Conservation (phyloP, 2,888 invertebrate genomes). For the Chouioia cunea region DNA sequence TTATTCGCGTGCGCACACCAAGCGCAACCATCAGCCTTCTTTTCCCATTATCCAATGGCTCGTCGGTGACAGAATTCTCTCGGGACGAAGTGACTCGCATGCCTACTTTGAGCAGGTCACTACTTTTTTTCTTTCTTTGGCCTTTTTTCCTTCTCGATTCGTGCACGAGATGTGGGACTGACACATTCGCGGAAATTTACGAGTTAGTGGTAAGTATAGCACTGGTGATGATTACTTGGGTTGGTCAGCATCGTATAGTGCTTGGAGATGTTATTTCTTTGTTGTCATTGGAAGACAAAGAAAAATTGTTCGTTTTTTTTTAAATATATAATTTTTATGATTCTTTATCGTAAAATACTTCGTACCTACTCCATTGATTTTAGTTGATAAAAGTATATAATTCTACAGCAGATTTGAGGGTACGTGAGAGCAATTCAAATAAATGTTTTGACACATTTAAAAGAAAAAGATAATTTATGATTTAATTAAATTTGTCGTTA, state of each 20-base stretch:
- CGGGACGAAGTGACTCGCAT: constrained; percentile 52
- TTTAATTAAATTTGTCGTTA: constrained; percentile 1
- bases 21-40: constrained; percentile 62
- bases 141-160: constrained; percentile 4
- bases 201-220: neutral
- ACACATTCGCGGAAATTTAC: constrained; percentile 9
- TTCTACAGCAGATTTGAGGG: too few relatives aligned
- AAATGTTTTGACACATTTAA: too few relatives aligned
- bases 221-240: neutral
- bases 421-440: too few relatives aligned
- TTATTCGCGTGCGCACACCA: constrained; percentile 31
- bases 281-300: too few relatives aligned
- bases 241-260: too few relatives aligned
- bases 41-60: constrained; percentile 67
- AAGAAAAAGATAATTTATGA: too few relatives aligned
- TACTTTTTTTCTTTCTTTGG: neutral
- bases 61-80: constrained; percentile 64
- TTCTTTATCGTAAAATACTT: too few relatives aligned
- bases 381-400: too few relatives aligned
- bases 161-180: neutral
- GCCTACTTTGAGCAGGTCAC: too few relatives aligned
- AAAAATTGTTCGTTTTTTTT: constrained; percentile 4
- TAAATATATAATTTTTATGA: neutral
- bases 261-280: too few relatives aligned
- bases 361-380: too few relatives aligned